Evolutionary conservation across 2,797 vertebrate genomes (phyloP).

Genomic region (Arnoldichthys spilopterus): DNA sequence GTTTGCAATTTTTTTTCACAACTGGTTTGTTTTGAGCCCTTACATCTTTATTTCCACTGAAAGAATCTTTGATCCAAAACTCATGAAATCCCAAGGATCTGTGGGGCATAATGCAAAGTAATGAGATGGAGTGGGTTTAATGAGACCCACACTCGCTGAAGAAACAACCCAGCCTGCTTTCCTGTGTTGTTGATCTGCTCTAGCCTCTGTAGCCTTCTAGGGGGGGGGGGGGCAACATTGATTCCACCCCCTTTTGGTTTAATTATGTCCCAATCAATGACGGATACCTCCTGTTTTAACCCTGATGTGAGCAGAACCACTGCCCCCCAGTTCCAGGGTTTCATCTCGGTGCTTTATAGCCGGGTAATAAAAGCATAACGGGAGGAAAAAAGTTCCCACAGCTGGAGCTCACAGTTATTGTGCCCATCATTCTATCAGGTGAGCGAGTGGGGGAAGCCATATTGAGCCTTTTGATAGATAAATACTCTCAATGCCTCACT

Average conservation of each 20-base stretch:
- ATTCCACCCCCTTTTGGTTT: slow-evolving; percentile 62
- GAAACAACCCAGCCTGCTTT: slow-evolving; percentile 20
- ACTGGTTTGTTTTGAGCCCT: not conserved
- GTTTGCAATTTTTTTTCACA: not conserved
- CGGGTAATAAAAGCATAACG: slow-evolving; percentile 69
- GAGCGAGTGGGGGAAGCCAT: slow-evolving; percentile 57
- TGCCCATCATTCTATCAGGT: slow-evolving; percentile 70
- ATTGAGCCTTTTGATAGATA: slow-evolving; percentile 68
- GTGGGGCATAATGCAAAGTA: not conserved
- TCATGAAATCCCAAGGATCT: not conserved
- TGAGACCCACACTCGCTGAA: slow-evolving; percentile 13
- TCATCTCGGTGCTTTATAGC: slow-evolving; percentile 56
- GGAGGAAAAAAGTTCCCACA: slow-evolving; percentile 54
- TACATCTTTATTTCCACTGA: slow-evolving; percentile 3
- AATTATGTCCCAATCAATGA: slow-evolving; percentile 73
- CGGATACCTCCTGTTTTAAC: slow-evolving; percentile 64
- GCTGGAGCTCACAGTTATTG: slow-evolving; percentile 68
- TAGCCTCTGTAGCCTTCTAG: slow-evolving; percentile 33
- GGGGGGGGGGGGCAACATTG: slow-evolving; percentile 54
- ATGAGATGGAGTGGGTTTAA: slow-evolving; percentile 38
- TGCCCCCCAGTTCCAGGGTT: slow-evolving; percentile 44
- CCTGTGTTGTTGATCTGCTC: slow-evolving; percentile 44
- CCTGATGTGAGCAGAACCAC: slow-evolving; percentile 62
- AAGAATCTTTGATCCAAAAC: slow-evolving; percentile 2
- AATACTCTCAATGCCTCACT: slow-evolving; percentile 68